Evolutionary conservation across 1,140 invertebrate species (phyloP), one percentile per base, ranked within the genome.

Genomic region (Cydia amplana): DNA sequence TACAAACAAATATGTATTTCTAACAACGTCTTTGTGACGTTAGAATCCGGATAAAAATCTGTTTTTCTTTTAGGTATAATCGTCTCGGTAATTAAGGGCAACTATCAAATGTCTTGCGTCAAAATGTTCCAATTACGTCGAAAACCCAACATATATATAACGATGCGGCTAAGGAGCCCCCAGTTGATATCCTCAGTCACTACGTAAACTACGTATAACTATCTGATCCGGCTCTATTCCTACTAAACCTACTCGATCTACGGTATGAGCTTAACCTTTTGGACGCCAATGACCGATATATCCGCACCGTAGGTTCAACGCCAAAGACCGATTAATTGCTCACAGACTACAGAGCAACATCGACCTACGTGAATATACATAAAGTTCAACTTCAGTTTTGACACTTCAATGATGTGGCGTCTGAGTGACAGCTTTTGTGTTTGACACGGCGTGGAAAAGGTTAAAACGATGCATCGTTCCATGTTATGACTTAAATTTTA

Each of bases 1-100:
- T 55, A 55, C 51, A 55, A 55, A 55, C 51, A 18, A 55, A 55
- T 46, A 46, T 46, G 43, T 18, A 55, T 55, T 55, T 18, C n/a
- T 49, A 49, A 49, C n/a, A 55, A 55, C 51, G 9, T 55, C n/a
- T 18, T 55, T 18, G 51, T 55, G n/a, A 55, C n/a, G 20, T 60
- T 60, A 20, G 55, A 60, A 60, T n/a, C 49, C 16, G 49, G 49
- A 51, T 51, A 18, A 51, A 18, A 51, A n/a, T 18, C 49, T 14
- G 43, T 16, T 4, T 51, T 60, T 60, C 10, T 23, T 20, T 60
- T 60, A 23, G n/a, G 55, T 60, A n/a, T 60, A 23, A 60, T 60
- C 55, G 55, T 23, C 20, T 60, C 23, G 55, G 55, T 23, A 12
- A 60, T 60, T 60, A 60, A 60, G 55, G 23, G 20, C 55, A 60